phyloP scores from a whole-genome alignment of 2,113 vertebrate genomes.

The Dicaeum eximium region DNA sequence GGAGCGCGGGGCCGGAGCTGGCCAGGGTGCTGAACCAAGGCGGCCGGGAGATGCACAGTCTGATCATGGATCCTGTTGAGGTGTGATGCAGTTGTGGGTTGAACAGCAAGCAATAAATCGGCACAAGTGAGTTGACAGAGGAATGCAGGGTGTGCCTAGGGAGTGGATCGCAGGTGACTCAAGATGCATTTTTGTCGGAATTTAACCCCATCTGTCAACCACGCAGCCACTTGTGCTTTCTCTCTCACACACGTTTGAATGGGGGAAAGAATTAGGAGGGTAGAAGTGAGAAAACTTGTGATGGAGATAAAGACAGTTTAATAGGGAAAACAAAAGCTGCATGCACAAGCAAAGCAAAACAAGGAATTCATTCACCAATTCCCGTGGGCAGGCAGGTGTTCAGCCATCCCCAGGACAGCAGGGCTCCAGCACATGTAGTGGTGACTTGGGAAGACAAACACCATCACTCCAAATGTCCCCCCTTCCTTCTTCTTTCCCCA shows the following conservation, averaged over 20 bases:
- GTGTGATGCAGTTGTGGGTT: neutral
- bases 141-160: neutral
- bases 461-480: rapidly evolving
- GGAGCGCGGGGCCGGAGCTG: neutral
- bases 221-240: neutral
- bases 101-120: rapidly evolving
- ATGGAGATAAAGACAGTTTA: neutral
- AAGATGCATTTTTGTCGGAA: neutral
- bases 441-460: neutral
- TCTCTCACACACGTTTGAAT: rapidly evolving
- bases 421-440: neutral
- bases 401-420: neutral
- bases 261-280: neutral
- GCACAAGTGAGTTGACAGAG: neutral
- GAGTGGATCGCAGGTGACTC: neutral
- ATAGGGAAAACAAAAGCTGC: neutral
- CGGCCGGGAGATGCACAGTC: rapidly evolving
- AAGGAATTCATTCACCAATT: neutral
- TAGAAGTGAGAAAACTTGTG: neutral
- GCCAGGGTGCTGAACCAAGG: neutral
- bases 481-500: neutral
- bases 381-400: neutral
- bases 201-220: neutral
- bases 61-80: neutral
- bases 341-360: neutral